A percentile compares a stretch with the other conserved stretches of the same genome.
Conservation (phyloP, 1,140 invertebrate genomes). For the Pseudomyrmex dendroicus region DNA sequence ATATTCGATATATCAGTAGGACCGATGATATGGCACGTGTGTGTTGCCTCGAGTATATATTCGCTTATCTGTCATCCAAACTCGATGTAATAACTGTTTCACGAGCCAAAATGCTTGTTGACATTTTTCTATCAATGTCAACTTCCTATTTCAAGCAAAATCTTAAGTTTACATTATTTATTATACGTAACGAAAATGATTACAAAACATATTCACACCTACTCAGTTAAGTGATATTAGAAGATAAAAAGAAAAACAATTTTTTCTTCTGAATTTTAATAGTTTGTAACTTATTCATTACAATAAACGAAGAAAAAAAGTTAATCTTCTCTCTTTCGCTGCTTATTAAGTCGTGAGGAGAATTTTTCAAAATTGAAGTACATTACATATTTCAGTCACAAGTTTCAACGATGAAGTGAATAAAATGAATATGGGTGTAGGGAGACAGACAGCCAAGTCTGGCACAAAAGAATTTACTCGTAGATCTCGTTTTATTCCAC, state of each 20-base stretch:
- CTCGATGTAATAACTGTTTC: constrained; percentile 53
- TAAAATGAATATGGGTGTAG: constrained; percentile 22
- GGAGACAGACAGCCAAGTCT: constrained; percentile 41
- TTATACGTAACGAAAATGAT: background rate
- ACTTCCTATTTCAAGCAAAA: constrained; percentile 4
- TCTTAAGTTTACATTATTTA: background rate
- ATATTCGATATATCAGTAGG: constrained; percentile 66
- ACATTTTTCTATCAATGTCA: constrained; percentile 33
- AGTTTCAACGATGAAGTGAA: constrained; percentile 31
- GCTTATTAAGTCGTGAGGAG: background rate
- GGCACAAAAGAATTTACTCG: constrained; percentile 15
- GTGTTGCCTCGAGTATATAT: constrained; percentile 51
- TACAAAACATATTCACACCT: background rate
- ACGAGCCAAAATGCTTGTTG: constrained; percentile 22
- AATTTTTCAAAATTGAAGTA: background rate
- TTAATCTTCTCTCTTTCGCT: background rate
- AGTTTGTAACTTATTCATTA: background rate
- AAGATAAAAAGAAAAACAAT: background rate
- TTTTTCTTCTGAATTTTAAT: background rate
- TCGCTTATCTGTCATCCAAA: constrained; percentile 58
- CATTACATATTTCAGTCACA: constrained; percentile 22
- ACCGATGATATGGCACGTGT: constrained; percentile 34
- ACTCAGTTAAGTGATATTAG: background rate
- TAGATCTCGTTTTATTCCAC: constrained; percentile 37
- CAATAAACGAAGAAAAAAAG: constrained; percentile 8